Evolutionary conservation across 2,797 vertebrate species (phyloP).

Genomic region (Vireo griseus): DNA sequence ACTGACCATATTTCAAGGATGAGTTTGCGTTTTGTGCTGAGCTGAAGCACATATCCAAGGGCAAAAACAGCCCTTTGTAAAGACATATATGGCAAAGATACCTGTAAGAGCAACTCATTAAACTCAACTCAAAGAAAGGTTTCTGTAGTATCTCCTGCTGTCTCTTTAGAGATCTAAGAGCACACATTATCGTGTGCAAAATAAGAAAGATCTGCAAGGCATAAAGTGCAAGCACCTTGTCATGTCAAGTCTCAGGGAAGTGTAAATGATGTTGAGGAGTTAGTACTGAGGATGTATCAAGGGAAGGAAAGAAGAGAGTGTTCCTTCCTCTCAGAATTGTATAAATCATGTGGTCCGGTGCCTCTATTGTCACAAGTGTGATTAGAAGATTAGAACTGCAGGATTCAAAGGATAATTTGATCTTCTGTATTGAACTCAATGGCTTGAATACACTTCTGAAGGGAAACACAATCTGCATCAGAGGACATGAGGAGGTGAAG

Average conservation of each 20-base stretch:
- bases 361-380: neutral
- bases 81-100: neutral
- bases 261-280: neutral
- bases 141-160: neutral
- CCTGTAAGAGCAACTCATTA: neutral
- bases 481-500: neutral
- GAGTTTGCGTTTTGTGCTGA: neutral
- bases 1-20: neutral
- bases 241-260: neutral
- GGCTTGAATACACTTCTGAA: neutral
- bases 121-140: neutral
- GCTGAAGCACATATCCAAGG: neutral
- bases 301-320: neutral
- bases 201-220: neutral
- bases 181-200: neutral
- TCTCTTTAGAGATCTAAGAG: neutral
- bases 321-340: neutral
- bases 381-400: neutral
- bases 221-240: neutral
- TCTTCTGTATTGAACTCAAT: neutral
- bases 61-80: neutral
- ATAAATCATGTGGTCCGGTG: neutral
- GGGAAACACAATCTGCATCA: neutral
- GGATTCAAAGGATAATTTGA: neutral
- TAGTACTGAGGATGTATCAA: neutral